Base-by-base conservation (phyloP, 2,797 vertebrate genomes). In the Gambelia wislizenii region DNA sequence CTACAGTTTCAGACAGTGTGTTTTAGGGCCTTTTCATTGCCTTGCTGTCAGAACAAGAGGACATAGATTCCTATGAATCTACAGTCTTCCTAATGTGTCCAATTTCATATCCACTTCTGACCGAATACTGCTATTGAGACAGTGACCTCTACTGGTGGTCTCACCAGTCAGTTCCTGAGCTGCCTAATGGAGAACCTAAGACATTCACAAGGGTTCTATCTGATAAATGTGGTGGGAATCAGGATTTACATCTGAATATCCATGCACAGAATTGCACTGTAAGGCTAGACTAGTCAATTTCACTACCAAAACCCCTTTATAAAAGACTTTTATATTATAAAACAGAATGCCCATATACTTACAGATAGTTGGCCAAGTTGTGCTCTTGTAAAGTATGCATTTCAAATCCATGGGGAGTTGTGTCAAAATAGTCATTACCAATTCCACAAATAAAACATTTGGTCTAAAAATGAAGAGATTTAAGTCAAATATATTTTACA, bases 361-460 rank as follows among this genome's bases (percentile, higher is more conserved):
- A 99, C 99, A 99, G 96, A 93, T 99, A 99, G 97, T 99, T 99
- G 92, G 99, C 99, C 95, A 99, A 95, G 96, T 99, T 99, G 98
- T 99, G 99, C 97, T 99, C 99, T 97, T 99, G 99, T 96, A 99
- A 96, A 10, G 99, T 99, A 89, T 99, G 99, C 78, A 98, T 99
- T 96, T 99, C 99, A 90, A 99, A 99, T 85, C 99, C 99, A 47
- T 99, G 99, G 70, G 99, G 99, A 1, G 98, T 99, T 0, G 98
- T 99, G 96, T 99, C 99, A 93, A 99, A 99, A 96, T 99, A 99
- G 92, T 99, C 99, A 49, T 99, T 99, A 80, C 99, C 99, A 10
- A 99, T 99, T 88, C 99, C 99, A 94, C 99, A 99, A 94, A 99
- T 99, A 96, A 99, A 99, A 91, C 99, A 99, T 96, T 99, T 99